Conservation (phyloP, 2,113 vertebrate genomes). For the Hypanus sabinus region DNA sequence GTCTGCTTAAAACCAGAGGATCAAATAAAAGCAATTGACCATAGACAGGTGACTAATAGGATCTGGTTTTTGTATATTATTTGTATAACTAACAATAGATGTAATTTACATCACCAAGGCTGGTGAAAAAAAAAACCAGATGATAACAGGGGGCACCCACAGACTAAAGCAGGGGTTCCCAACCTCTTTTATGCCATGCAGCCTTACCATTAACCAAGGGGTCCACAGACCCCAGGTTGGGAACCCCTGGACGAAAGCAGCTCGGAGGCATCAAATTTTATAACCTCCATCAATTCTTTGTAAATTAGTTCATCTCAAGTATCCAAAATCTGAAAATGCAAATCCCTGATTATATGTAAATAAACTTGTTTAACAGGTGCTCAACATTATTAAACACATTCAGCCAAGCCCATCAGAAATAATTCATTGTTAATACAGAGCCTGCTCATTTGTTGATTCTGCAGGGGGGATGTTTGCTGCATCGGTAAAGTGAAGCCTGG, state of each 20-base stretch:
- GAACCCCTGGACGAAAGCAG: neutral
- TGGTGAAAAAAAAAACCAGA: conserved; percentile 1
- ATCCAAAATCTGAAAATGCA: conserved; percentile 32
- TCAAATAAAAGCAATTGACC: neutral
- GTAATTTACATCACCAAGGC: neutral
- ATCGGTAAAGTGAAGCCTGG: neutral
- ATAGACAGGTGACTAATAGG: neutral
- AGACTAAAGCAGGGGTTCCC: neutral
- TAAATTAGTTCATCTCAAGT: neutral
- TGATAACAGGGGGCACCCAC: neutral
- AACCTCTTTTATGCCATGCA: too few species aligned
- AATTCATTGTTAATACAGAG: conserved; percentile 9
- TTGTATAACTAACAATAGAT: neutral
- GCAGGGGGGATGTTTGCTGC: neutral
- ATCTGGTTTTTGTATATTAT: neutral
- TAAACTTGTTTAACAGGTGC: neutral
- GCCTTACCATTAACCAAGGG: too few species aligned
- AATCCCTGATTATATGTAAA: conserved; percentile 8
- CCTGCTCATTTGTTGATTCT: neutral
- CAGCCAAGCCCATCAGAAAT: conserved; percentile 7
- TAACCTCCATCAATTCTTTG: neutral
- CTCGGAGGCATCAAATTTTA: neutral
- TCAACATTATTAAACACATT: conserved; percentile 7
- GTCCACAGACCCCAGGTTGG: too few species aligned
- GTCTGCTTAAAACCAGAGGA: neutral